Conservation (phyloP, 2,888 invertebrate species). For the Dromius quadrimaculatus region DNA sequence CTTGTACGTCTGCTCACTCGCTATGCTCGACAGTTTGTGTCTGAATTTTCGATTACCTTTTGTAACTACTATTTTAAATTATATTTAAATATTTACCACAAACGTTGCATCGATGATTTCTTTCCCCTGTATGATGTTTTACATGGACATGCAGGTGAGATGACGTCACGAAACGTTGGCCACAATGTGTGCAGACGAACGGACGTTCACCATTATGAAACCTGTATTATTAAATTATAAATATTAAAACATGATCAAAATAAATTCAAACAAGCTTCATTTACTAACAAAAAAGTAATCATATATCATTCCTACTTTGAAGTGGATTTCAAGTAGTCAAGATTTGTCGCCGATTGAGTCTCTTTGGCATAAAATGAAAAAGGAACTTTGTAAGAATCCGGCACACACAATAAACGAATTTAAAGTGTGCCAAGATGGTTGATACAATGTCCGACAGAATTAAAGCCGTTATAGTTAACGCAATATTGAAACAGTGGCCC, state of each 20-base stretch:
- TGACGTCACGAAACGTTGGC: constrained; percentile 60
- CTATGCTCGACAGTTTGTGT: neutral
- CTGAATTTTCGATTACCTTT: neutral
- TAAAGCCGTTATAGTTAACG: too few species aligned
- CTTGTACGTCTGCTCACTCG: neutral
- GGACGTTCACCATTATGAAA: constrained; percentile 61
- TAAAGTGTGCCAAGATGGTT: too few species aligned
- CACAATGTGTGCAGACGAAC: constrained; percentile 59
- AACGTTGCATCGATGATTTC: constrained; percentile 65
- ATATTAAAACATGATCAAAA: neutral
- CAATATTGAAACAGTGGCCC: too few species aligned
- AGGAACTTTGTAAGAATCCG: too few species aligned
- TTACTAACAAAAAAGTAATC: too few species aligned
- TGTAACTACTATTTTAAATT: too few species aligned
- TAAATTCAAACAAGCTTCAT: neutral
- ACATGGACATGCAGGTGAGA: constrained; percentile 61
- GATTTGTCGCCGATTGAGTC: too few species aligned
- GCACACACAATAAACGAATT: too few species aligned
- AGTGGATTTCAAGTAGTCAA: too few species aligned
- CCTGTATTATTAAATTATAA: constrained; percentile 47
- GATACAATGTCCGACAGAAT: too few species aligned
- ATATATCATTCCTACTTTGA: too few species aligned
- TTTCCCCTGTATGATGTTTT: constrained; percentile 60
- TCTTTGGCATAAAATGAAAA: too few species aligned
- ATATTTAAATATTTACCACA: constrained; percentile 69